phyloP scores from a whole-genome alignment of 2,888 invertebrate genomes.

The Synergus laeviventris region DNA sequence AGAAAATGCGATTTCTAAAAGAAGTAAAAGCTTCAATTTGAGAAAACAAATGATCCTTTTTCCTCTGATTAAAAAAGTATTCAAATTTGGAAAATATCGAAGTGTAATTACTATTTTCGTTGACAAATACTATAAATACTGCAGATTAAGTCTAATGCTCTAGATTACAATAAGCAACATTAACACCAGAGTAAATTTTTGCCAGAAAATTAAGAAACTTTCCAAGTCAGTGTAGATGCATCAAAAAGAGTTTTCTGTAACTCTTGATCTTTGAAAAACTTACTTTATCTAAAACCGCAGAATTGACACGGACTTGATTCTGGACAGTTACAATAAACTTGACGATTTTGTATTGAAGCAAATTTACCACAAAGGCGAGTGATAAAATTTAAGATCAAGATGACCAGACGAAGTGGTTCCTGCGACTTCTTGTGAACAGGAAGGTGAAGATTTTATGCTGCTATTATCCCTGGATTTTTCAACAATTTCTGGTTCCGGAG shows the following conservation, averaged over 20 bases:
- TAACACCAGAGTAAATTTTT: background rate
- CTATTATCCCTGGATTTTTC: slow-evolving; percentile 19
- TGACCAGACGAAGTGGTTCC: slow-evolving; percentile 78
- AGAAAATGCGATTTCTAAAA: background rate
- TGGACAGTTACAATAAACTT: background rate
- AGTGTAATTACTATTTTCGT: background rate
- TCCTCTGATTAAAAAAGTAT: background rate
- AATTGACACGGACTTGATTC: slow-evolving; percentile 6
- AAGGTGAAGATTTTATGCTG: slow-evolving; percentile 62
- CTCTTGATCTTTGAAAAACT: background rate
- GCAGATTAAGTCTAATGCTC: background rate
- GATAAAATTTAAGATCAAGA: slow-evolving; percentile 87
- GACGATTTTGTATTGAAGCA: background rate
- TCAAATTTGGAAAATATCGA: background rate
- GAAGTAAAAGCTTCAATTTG: too few species aligned
- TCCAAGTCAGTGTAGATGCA: background rate
- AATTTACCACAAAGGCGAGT: slow-evolving; percentile 85
- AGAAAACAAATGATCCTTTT: background rate
- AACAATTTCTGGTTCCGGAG: slow-evolving; percentile 38
- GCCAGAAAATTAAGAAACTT: slow-evolving; percentile 8
- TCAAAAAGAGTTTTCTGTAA: background rate
- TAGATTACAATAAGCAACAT: background rate
- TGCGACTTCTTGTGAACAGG: slow-evolving; percentile 68
- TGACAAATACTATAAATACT: background rate
- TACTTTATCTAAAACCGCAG: background rate